Evolutionary conservation across 2,797 vertebrate species (phyloP).

Genomic region (Myotis findleyi): DNA sequence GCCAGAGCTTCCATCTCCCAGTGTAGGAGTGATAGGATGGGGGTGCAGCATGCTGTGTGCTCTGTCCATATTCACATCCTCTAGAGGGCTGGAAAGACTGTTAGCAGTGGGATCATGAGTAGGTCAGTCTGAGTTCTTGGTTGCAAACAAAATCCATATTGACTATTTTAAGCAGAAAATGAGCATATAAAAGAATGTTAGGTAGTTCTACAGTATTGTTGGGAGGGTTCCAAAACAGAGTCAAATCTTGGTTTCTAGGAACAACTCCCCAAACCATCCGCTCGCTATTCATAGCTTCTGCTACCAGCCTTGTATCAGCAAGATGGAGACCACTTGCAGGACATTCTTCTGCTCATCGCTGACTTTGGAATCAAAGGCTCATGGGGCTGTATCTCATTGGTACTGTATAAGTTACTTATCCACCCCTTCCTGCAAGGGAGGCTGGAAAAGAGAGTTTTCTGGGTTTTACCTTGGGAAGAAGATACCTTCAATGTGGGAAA

Average conservation of each 20-base stretch:
- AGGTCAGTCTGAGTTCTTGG: neutral
- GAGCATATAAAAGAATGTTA: slow-evolving; percentile 9
- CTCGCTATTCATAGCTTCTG: neutral
- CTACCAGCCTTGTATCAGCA: neutral
- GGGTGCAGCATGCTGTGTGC: neutral
- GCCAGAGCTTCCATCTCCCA: neutral
- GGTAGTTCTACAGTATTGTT: neutral
- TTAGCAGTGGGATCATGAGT: neutral
- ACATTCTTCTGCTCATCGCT: neutral
- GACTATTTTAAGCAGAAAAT: slow-evolving; percentile 40
- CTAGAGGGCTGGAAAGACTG: neutral
- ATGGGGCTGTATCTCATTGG: neutral
- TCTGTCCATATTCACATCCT: neutral
- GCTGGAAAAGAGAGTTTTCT: slow-evolving; percentile 41
- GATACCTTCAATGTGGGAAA: neutral
- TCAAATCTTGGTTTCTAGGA: neutral
- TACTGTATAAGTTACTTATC: neutral
- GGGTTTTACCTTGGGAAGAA: neutral
- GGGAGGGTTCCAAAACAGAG: neutral
- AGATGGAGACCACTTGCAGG: neutral
- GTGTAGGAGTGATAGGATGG: too few species aligned
- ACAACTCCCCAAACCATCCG: neutral
- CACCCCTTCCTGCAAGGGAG: neutral
- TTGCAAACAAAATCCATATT: neutral
- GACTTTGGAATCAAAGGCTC: neutral